A percentile compares a stretch with the other conserved stretches of the same genome.
phyloP scores from a whole-genome alignment of 2,797 vertebrate genomes.

The Gymnopithys bicolor region DNA sequence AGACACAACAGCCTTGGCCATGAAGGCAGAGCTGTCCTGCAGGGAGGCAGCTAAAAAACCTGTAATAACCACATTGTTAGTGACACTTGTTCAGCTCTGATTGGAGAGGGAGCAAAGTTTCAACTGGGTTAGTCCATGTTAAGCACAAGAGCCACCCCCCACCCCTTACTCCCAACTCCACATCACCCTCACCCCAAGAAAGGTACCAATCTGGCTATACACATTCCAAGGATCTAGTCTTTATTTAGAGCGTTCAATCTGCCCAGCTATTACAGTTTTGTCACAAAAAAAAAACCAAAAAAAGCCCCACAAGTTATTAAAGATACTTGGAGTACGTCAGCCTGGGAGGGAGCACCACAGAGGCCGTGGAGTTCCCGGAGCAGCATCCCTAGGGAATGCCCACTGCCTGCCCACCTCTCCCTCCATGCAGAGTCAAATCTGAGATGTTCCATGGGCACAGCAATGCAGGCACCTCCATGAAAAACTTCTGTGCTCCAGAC shows the following conservation, averaged over 20 bases:
- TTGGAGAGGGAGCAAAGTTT: not conserved
- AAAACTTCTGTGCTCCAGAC: not conserved
- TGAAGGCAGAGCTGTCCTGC: not conserved
- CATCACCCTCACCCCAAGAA: not conserved
- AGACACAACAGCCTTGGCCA: accelerated
- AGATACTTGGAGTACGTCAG: not conserved
- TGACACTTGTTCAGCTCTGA: not conserved
- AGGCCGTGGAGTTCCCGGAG: not conserved
- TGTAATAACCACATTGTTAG: accelerated
- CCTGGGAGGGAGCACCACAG: conserved; percentile 8
- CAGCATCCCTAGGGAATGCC: not conserved
- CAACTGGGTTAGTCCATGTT: not conserved
- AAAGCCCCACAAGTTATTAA: not conserved
- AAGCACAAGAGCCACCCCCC: not conserved
- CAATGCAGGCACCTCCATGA: not conserved
- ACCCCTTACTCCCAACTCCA: not conserved
- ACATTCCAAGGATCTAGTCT: conserved; percentile 63
- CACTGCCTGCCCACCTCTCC: not conserved
- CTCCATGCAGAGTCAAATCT: not conserved
- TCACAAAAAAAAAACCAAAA: not conserved
- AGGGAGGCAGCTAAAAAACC: not conserved
- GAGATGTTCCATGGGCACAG: not conserved
- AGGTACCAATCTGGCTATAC: conserved; percentile 59
- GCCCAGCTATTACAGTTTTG: conserved; percentile 61
- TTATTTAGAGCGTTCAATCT: conserved; percentile 62